phyloP scores from a whole-genome alignment of 2,113 vertebrate species.

The Acrocephalus arundinaceus region DNA sequence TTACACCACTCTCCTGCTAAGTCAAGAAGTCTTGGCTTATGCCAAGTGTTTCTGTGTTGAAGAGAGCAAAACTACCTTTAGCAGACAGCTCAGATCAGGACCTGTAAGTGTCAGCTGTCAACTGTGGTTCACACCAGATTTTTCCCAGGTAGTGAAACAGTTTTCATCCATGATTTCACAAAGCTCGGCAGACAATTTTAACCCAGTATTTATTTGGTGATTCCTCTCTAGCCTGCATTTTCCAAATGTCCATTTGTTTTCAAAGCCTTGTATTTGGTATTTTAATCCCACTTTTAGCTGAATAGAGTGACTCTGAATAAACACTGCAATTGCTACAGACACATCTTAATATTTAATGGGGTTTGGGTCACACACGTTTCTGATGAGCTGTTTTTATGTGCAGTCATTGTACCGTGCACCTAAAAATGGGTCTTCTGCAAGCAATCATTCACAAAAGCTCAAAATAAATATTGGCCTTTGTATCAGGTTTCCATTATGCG shows the following conservation, averaged over 20 bases:
- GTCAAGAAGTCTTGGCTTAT: not conserved
- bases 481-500: not conserved
- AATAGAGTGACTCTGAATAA: not conserved
- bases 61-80: not conserved
- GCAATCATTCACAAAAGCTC: not conserved
- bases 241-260: not conserved
- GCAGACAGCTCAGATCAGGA: not conserved
- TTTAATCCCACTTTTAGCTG: not conserved
- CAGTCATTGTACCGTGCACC: not conserved
- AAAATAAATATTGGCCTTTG: not conserved
- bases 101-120: not conserved
- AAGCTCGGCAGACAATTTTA: not conserved
- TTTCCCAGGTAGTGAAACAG: not conserved
- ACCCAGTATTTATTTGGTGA: not conserved
- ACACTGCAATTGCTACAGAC: not conserved
- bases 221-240: not conserved
- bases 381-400: not conserved
- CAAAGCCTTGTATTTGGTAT: not conserved
- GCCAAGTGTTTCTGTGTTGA: not conserved
- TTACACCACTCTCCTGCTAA: not conserved
- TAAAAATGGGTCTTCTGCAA: not conserved
- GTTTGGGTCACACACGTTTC: not conserved
- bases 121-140: not conserved
- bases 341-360: not conserved
- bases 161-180: not conserved